Evolutionary conservation across 53 echinoderm and acorn worm species (phyloP).

Genomic region (Patiria pectinifera): DNA sequence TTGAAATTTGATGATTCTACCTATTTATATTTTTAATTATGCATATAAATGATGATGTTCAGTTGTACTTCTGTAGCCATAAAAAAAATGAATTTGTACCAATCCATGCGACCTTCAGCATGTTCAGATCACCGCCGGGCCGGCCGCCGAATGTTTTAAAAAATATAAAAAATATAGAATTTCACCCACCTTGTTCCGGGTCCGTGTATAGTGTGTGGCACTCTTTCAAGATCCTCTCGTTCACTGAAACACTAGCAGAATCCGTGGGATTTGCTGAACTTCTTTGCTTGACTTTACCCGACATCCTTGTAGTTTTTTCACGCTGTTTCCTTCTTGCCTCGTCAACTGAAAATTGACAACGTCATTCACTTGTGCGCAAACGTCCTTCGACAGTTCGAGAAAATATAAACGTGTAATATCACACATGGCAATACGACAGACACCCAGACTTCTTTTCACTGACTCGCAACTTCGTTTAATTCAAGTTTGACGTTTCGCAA

Average conservation of each 20-base stretch:
- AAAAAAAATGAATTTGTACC: no score
- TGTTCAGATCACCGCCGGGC: no score
- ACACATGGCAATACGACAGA: slow-evolving; percentile 25
- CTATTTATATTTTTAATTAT: no score
- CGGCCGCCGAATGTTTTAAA: no score
- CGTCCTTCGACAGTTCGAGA: not conserved
- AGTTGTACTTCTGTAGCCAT: no score
- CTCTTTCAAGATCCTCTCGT: slow-evolving; percentile 92
- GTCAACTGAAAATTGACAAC: slow-evolving; percentile 16
- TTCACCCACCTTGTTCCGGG: slow-evolving; percentile 78
- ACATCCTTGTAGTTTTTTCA: slow-evolving; percentile 65
- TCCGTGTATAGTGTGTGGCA: slow-evolving; percentile 90
- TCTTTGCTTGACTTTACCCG: slow-evolving; percentile 88
- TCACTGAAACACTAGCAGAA: slow-evolving; percentile 79
- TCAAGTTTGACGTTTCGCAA: slow-evolving; percentile 11
- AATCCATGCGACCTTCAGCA: no score
- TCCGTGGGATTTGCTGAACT: slow-evolving; percentile 94
- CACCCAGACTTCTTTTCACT: not conserved
- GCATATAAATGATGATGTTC: no score
- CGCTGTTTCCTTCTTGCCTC: not conserved
- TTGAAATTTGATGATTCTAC: no score
- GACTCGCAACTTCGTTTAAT: no score
- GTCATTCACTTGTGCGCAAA: not conserved
- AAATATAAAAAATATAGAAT: not conserved
- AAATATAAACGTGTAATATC: slow-evolving; percentile 13